A percentile compares a stretch with the other conserved stretches of the same genome.
Conservation (phyloP, 2,797 vertebrate species). For the Orestias chungarensis region DNA sequence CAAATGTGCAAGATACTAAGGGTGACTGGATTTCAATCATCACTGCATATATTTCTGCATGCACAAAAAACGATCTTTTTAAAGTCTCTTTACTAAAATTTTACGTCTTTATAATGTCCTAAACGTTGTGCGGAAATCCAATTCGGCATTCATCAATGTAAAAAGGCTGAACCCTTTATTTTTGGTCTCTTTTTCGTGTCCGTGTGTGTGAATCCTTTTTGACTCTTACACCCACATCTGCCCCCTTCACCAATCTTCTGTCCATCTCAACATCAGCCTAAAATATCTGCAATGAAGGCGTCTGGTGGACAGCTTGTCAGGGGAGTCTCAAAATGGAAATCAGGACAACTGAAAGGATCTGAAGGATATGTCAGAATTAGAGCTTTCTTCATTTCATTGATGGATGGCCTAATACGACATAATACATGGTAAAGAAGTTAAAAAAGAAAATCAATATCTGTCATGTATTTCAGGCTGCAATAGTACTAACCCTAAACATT, state of each 20-base stretch:
- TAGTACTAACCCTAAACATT: constrained; percentile 17
- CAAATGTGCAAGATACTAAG: constrained; percentile 28
- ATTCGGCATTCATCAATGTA: constrained; percentile 45
- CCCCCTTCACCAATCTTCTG: constrained; percentile 52
- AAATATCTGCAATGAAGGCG: constrained; percentile 77
- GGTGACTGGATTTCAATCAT: constrained; percentile 50
- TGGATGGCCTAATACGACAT: constrained; percentile 56
- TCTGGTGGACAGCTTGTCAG: constrained; percentile 75
- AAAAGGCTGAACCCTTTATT: constrained; percentile 25
- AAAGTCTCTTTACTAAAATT: background rate
- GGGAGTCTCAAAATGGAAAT: constrained; percentile 73
- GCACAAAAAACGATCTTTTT: background rate
- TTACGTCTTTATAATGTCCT: constrained; percentile 10
- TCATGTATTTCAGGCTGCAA: constrained; percentile 49
- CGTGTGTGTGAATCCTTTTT: constrained; percentile 31
- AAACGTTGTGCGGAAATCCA: constrained; percentile 29
- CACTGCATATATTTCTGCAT: constrained; percentile 3
- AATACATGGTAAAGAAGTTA: constrained; percentile 43
- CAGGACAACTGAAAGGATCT: constrained; percentile 70
- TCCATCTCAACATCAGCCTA: constrained; percentile 70
- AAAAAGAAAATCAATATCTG: constrained; percentile 27
- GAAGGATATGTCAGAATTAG: constrained; percentile 71
- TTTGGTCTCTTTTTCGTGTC: background rate
- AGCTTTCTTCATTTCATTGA: constrained; percentile 71
- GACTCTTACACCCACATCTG: constrained; percentile 24